Base-by-base conservation (phyloP, 2,888 invertebrate species). In the Apoda limacodes region DNA sequence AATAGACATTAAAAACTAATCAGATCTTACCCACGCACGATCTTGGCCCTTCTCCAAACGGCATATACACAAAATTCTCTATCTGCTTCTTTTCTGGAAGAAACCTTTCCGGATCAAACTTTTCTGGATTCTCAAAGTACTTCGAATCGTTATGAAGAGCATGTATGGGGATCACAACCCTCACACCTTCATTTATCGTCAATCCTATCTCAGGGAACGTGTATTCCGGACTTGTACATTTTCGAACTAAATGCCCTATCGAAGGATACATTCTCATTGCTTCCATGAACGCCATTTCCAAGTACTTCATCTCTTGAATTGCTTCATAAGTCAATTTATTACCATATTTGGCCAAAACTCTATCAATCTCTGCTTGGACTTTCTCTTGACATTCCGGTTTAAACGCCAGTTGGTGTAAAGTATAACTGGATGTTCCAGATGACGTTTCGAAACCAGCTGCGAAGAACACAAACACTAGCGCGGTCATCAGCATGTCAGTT, bases 361-460 rank as follows among this genome's bases (percentile, higher is more conserved):
- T 35, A 13, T 60, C 64, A 3, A 70, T 48, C 45, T 71, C 67
- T 10, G 50, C 37, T 30, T 56, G 57, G 19, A 59, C 48, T 24
- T 44, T 54, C 9, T 43, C 40, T 30, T 69, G 70, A 5, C 52
- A 39, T 3, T 62, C 56, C 3, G 56, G 60, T 35, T 69, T 44
- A 15, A 47, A 50, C n/a, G n/a, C n/a, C n/a, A n/a, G n/a, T n/a
- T n/a, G n/a, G n/a, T n/a, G n/a, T n/a, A n/a, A n/a, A n/a, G 2
- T 49, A 21, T 53, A 62, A 40, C 61, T 62, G 10, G 68, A 49
- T 1, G 61, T 48, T 0, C 60, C 53, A 5, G 68, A 62, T 0
- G 69, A 66, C 1, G 70, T 67, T 37, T 69, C 70, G 30, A 64
- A 67, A 1, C 71, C 70, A 9, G 68, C 71, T 2, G 51, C 51